phyloP scores from a whole-genome alignment of 2,797 vertebrate genomes.

The Vespertilio murinus region DNA sequence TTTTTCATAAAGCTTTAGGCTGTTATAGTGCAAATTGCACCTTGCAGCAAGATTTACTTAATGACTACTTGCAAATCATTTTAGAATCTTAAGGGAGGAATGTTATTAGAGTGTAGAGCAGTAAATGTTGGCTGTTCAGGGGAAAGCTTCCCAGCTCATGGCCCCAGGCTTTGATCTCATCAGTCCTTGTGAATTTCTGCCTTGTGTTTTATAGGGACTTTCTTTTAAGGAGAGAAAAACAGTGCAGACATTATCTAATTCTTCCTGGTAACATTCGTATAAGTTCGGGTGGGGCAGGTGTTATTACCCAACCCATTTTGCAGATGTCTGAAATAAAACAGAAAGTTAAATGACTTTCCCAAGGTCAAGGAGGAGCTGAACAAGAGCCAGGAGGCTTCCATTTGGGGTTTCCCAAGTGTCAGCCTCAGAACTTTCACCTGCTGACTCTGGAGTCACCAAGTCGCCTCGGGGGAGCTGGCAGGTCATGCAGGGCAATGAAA shows the following conservation, averaged over 20 bases:
- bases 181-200: constrained; percentile 61
- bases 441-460: neutral
- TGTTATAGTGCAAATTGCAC: constrained; percentile 62
- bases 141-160: constrained; percentile 40
- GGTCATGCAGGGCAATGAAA: neutral
- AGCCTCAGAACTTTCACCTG: neutral
- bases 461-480: neutral
- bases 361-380: constrained; percentile 66
- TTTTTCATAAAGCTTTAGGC: constrained; percentile 69
- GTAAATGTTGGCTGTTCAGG: constrained; percentile 40
- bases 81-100: constrained; percentile 64
- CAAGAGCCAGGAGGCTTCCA: neutral
- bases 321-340: constrained; percentile 63
- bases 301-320: constrained; percentile 57
- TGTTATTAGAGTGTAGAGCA: constrained; percentile 56
- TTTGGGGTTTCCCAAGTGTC: neutral
- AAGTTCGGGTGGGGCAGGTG: constrained; percentile 45
- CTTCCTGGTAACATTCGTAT: constrained; percentile 51
- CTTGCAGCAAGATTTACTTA: constrained; percentile 74
- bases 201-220: constrained; percentile 71
- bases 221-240: constrained; percentile 72
- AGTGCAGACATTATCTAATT: constrained; percentile 79
- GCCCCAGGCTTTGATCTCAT: constrained; percentile 76
- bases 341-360: constrained; percentile 58
- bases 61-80: constrained; percentile 72